Percentiles rank a stretch among this genome's conserved stretches.
Evolutionary conservation across 2,113 vertebrate species (phyloP).

Genomic region (Pithys albifrons): DNA sequence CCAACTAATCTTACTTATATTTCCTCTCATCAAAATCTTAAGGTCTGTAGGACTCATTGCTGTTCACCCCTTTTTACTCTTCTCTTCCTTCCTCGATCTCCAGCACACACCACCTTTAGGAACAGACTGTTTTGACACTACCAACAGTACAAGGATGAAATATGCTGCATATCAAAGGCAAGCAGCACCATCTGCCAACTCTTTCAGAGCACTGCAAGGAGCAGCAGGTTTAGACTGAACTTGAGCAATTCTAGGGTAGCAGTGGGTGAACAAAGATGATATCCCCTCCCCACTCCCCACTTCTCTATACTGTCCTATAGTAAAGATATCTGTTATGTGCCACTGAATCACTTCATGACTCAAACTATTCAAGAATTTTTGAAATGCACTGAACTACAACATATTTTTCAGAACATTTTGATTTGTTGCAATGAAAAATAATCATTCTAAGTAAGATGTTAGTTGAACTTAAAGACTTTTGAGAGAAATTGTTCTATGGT

Average conservation of each 20-base stretch:
- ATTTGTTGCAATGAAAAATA: background rate
- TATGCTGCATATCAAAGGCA: background rate
- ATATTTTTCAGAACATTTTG: background rate
- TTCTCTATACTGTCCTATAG: background rate
- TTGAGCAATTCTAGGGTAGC: background rate
- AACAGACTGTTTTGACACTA: background rate
- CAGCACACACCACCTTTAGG: background rate
- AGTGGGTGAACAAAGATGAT: background rate
- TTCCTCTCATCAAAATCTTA: background rate
- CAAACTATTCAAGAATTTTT: background rate
- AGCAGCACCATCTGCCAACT: constrained; percentile 60
- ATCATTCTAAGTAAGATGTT: background rate
- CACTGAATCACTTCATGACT: background rate
- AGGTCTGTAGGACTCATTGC: background rate
- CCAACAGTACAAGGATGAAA: background rate
- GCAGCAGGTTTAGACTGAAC: background rate
- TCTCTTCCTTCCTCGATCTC: background rate
- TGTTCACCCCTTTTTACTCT: background rate
- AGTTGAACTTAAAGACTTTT: background rate
- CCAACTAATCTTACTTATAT: background rate
- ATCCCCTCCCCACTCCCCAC: background rate
- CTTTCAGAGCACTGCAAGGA: background rate
- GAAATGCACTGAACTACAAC: background rate
- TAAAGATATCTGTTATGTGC: background rate
- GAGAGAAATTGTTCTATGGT: background rate